Percentiles rank a stretch among this genome's conserved stretches.
Conservation (phyloP, 2,113 vertebrate species). For the Progne subis region DNA sequence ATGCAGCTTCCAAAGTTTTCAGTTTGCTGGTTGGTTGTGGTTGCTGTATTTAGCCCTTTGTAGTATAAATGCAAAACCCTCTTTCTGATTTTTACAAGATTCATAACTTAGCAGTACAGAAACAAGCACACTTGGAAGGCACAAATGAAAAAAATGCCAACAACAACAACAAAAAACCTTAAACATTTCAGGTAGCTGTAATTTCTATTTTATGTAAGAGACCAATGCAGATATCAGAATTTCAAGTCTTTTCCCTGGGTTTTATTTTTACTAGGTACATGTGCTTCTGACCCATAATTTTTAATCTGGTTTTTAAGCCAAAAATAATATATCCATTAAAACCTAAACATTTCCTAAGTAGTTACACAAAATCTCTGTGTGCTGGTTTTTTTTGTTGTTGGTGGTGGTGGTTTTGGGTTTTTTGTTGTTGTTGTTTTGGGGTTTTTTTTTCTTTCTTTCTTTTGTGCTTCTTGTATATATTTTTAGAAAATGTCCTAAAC, state of each 20-base stretch:
- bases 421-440: too few relatives aligned
- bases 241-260: neutral
- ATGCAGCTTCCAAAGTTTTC: neutral
- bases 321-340: neutral
- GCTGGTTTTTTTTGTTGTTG: rapidly evolving
- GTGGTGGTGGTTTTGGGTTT: too few relatives aligned
- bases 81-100: neutral
- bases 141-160: neutral
- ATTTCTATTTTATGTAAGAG: neutral
- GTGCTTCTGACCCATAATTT: neutral
- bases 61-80: neutral
- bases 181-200: neutral
- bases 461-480: neutral
- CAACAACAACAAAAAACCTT: too few relatives aligned
- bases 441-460: neutral
- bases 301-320: neutral
- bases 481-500: neutral
- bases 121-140: neutral
- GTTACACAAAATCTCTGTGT: neutral
- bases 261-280: neutral
- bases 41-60: neutral
- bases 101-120: neutral
- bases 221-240: neutral
- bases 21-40: neutral
- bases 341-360: neutral